These are phyloP conservation scores for Pheosia gnoma DNA, from an alignment of 2,888 invertebrate genomes.

Conservation along the genomic window DNA sequence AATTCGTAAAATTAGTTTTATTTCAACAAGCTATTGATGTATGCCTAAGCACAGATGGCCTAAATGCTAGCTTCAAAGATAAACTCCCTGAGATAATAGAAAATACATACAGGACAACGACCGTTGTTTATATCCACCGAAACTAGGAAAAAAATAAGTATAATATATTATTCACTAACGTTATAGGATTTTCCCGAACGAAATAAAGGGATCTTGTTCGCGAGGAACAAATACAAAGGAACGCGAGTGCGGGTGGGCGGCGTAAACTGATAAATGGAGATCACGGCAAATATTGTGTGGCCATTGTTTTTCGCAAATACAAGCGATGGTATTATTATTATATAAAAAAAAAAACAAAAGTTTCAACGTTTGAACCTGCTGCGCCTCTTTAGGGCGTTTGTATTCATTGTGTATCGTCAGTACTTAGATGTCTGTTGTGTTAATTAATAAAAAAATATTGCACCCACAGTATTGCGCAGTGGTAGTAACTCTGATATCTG, in stretches of 20 bases:
- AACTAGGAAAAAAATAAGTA: neutral
- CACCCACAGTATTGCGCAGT: too few species aligned
- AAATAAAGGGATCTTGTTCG: constrained; percentile 8
- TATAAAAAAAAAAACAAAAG: too few species aligned
- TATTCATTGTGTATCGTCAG: too few species aligned
- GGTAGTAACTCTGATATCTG: too few species aligned
- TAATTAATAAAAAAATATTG: too few species aligned
- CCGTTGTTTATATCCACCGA: neutral
- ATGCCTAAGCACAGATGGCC: too few species aligned
- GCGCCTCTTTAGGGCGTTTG: too few species aligned
- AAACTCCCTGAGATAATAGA: neutral
- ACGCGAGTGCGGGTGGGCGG: neutral
- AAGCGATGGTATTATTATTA: neutral
- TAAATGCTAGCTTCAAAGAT: neutral
- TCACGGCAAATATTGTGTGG: constrained; percentile 1
- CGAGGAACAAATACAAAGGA: constrained; percentile 3
- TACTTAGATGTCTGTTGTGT: too few species aligned
- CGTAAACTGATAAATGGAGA: constrained; percentile 7
- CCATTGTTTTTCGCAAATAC: neutral
- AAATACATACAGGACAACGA: neutral
- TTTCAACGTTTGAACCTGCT: too few species aligned
- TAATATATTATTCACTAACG: constrained; percentile 2
- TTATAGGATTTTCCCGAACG: constrained; percentile 2
- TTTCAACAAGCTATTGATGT: too few species aligned
- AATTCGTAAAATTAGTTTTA: too few species aligned